Conservation (phyloP, 2,888 invertebrate genomes). For the Electrophaes corylata region DNA sequence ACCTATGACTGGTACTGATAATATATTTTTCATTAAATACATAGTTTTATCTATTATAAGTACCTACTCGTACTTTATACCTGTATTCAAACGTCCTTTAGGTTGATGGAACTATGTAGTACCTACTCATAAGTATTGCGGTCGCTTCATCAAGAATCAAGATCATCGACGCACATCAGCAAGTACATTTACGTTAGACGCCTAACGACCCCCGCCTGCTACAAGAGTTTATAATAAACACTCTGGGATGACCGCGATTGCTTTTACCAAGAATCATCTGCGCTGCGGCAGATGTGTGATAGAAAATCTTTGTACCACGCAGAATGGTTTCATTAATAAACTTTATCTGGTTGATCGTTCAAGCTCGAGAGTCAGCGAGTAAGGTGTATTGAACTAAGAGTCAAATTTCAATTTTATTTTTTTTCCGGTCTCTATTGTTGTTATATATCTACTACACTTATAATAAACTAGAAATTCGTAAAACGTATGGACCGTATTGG, state of each 20-base stretch:
- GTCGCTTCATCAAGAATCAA: conserved; percentile 38
- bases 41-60: no score
- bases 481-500: conserved; percentile 26
- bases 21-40: background rate
- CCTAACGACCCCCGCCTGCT: conserved; percentile 53
- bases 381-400: conserved; percentile 5
- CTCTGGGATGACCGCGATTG: conserved; percentile 45
- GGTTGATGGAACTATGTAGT: background rate
- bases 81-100: background rate
- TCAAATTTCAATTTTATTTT: background rate
- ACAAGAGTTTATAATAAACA: conserved; percentile 52
- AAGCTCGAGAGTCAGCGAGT: conserved; percentile 18
- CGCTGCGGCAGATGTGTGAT: conserved; percentile 37
- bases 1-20: background rate
- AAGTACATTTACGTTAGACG: conserved; percentile 51
- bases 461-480: conserved; percentile 2
- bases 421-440: background rate
- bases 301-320: conserved; percentile 42
- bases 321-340: conserved; percentile 21
- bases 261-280: conserved; percentile 40
- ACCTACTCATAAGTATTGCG: background rate
- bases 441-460: background rate
- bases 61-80: background rate
- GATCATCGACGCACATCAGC: conserved; percentile 38
- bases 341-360: conserved; percentile 11